A percentile compares a stretch with the other conserved stretches of the same genome.
Conservation (phyloP, 1,140 invertebrate genomes). For the Brachystomella parvula region DNA sequence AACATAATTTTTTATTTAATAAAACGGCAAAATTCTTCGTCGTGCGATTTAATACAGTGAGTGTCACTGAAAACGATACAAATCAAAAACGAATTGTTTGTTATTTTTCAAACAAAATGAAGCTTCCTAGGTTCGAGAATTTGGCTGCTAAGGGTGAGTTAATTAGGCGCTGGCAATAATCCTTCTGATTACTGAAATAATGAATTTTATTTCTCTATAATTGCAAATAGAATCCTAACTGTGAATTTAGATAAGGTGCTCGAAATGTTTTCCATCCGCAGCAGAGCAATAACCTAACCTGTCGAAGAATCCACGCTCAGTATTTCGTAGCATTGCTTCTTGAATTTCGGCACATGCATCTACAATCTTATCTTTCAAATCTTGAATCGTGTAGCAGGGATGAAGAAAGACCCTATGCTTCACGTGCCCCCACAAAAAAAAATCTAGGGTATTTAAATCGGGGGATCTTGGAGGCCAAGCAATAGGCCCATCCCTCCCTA, state of each 20-base stretch:
- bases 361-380: neutral
- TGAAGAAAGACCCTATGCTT: slow-evolving; percentile 39
- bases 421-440: slow-evolving; percentile 44
- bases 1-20: too few relatives aligned
- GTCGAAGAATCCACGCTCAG: neutral
- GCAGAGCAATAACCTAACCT: neutral
- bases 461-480: slow-evolving; percentile 44
- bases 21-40: too few relatives aligned
- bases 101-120: too few relatives aligned
- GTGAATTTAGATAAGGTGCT: neutral
- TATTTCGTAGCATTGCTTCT: neutral
- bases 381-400: neutral
- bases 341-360: neutral
- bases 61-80: too few relatives aligned
- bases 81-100: too few relatives aligned
- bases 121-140: too few relatives aligned
- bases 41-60: too few relatives aligned
- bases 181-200: too few relatives aligned
- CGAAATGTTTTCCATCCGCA: neutral
- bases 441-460: slow-evolving; percentile 44
- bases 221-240: too few relatives aligned
- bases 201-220: too few relatives aligned
- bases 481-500: slow-evolving; percentile 43
- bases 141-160: too few relatives aligned
- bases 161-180: too few relatives aligned